Evolutionary conservation across 2,113 vertebrate species (phyloP), one percentile per base, ranked within the genome.

Genomic region (Peromyscus californicus): DNA sequence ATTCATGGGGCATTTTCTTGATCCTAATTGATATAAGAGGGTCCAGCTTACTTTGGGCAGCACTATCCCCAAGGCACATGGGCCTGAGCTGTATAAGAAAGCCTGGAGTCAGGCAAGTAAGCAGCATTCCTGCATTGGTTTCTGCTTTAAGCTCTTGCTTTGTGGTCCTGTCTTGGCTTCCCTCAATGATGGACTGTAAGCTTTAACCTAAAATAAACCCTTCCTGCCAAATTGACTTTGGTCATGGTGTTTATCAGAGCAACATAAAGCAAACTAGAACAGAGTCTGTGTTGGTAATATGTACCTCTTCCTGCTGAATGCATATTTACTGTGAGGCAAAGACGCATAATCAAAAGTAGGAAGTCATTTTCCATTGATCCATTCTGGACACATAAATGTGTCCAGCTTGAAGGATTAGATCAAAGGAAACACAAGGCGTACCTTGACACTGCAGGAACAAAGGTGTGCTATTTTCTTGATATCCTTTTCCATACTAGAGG

Each of bases 401-500:
- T 72, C 54, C 39, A 65, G 29, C 57, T 39, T 84, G 17, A 90
- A 93, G 42, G 51, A 42, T 45, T 89, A 90, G 65, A 70, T 91
- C 83, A 93, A 48, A 29, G 54, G 93, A 79, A 65, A 84, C 29
- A 7, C 1, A 65, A 91, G 72, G 31, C 42, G 94, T 92, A 85
- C 39, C 48, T 63, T 72, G 59, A 94, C 76, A 88, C 45, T 85
- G 29, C 54, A 65, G 79, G 29, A 67, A 29, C 51, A 89, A 65
- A 82, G 63, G 69, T 82, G 22, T 92, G 59, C 94, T 93, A 51
- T 92, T 96, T 93, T 95, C 87, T 93, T 89, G 39, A 16, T 70
- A 16, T 79, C 96, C 51, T 88, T 83, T 80, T 16, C 63, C 57
- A 22, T n/a, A 72, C 21, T 51, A 12, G 8, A 85, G 69, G 75